Conservation (phyloP, 2,888 invertebrate species). For the Chirona hameri region DNA sequence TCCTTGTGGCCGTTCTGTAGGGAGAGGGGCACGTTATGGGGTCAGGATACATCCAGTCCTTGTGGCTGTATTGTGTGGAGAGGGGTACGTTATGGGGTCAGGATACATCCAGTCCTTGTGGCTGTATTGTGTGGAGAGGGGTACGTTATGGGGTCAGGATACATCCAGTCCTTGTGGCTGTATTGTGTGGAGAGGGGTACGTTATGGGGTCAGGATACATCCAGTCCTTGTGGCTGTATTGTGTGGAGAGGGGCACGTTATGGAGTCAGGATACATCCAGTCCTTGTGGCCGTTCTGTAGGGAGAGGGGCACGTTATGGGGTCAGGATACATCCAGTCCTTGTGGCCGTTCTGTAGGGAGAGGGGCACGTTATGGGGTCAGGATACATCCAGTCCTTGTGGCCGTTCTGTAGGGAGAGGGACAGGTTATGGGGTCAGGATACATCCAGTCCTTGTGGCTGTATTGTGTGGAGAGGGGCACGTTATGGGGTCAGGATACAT, state of each 20-base stretch:
- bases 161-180: slow-evolving; percentile 88
- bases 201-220: slow-evolving; percentile 51
- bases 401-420: slow-evolving; percentile 53
- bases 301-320: too few relatives aligned
- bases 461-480: slow-evolving; percentile 45
- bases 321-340: slow-evolving; percentile 71
- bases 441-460: slow-evolving; percentile 88
- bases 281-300: slow-evolving; percentile 72
- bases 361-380: too few relatives aligned
- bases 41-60: slow-evolving; percentile 71
- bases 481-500: slow-evolving; percentile 51
- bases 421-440: slow-evolving; percentile 39
- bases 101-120: slow-evolving; percentile 82
- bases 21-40: too few relatives aligned
- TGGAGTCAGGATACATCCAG: slow-evolving; percentile 61
- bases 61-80: slow-evolving; percentile 63
- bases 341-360: slow-evolving; percentile 62
- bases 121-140: slow-evolving; percentile 53
- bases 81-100: too few relatives aligned
- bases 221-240: slow-evolving; percentile 83
- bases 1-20: slow-evolving; percentile 72
- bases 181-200: slow-evolving; percentile 45
- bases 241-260: not conserved
- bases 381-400: slow-evolving; percentile 82
- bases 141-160: slow-evolving; percentile 39